Conservation (phyloP, 2,797 vertebrate genomes). For the Syngnathus rostellatus region DNA sequence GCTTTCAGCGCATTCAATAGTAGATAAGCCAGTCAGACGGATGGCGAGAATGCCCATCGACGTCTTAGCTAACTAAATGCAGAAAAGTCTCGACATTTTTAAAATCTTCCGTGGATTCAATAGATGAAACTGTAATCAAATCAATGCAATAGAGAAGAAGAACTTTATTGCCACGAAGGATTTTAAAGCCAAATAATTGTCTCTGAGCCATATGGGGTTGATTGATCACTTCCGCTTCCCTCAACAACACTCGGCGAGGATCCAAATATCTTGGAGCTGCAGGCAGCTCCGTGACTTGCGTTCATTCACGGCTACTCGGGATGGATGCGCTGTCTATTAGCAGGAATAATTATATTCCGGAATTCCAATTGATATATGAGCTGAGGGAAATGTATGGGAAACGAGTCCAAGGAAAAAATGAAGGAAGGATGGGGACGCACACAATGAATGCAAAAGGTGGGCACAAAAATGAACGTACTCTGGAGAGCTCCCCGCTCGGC, state of each 20-base stretch:
- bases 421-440: background rate
- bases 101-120: too few species aligned
- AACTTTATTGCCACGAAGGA: background rate
- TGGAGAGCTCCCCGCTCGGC: background rate
- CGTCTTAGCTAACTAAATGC: too few species aligned
- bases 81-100: too few species aligned
- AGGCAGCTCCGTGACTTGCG: slow-evolving; percentile 26
- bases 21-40: background rate
- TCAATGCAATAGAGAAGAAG: background rate
- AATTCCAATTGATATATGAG: slow-evolving; percentile 8
- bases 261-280: slow-evolving; percentile 21
- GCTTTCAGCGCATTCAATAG: background rate
- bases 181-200: slow-evolving; percentile 5
- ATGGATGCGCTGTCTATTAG: slow-evolving; percentile 21
- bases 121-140: too few species aligned
- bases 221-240: background rate
- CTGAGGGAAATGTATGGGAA: background rate
- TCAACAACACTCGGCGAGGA: slow-evolving; percentile 9
- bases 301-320: slow-evolving; percentile 20
- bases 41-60: background rate
- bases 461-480: background rate
- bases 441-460: slow-evolving; percentile 12
- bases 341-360: slow-evolving; percentile 34
- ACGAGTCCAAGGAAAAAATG: background rate
- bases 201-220: slow-evolving; percentile 4